phyloP scores from a whole-genome alignment of 2,113 vertebrate genomes.

The Genyomyrus donnyi region DNA sequence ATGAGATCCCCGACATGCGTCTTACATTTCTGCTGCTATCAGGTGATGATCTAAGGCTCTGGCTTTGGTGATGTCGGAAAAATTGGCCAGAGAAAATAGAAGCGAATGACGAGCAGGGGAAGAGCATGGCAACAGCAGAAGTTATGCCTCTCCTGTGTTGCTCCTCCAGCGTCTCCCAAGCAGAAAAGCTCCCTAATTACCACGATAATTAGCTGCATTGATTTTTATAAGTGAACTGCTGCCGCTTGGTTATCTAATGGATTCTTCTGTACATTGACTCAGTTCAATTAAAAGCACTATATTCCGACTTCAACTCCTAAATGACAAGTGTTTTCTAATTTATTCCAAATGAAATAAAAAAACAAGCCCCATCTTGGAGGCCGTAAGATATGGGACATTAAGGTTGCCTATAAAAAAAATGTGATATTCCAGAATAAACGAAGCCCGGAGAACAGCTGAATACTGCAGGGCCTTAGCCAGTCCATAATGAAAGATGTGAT shows the following conservation, averaged over 20 bases:
- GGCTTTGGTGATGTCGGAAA: not conserved
- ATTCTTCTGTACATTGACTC: constrained; percentile 18
- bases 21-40: not conserved
- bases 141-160: not conserved
- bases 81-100: not conserved
- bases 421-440: not conserved
- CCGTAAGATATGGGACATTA: not conserved
- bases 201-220: constrained; percentile 13
- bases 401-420: not conserved
- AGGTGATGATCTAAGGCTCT: not conserved
- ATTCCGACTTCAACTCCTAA: constrained; percentile 11
- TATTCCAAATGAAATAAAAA: constrained; percentile 23
- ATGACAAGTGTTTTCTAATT: constrained; percentile 8
- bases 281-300: constrained; percentile 22
- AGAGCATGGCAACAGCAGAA: not conserved
- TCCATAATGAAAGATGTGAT: not conserved
- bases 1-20: not conserved
- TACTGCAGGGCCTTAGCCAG: not conserved
- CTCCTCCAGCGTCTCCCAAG: not conserved
- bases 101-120: not conserved
- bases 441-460: constrained; percentile 2
- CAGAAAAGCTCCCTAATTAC: constrained; percentile 22
- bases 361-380: not conserved
- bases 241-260: constrained; percentile 25
- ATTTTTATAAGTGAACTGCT: constrained; percentile 25